Evolutionary conservation across 2,113 vertebrate species (phyloP), one percentile per base, ranked within the genome.

Genomic region (Uria aalge): DNA sequence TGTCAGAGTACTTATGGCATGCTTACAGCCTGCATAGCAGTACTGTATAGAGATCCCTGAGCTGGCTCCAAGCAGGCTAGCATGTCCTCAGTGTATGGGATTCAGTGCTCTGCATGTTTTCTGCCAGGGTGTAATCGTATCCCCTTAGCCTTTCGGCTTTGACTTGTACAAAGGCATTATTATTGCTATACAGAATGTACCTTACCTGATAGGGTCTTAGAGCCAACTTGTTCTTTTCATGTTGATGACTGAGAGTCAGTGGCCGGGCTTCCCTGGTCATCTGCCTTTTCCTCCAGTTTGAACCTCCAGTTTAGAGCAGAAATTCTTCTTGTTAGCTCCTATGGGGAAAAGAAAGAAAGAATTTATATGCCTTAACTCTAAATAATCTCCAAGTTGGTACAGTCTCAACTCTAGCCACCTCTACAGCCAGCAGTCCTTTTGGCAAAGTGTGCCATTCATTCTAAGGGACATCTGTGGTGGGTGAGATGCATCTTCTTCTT

Each of bases 91-190:
- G 84, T 1, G 0, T 15, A 27, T 8, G 8, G 85, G 60, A 90
- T 96, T 97, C 74, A 85, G 74, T 66, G 77, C 74, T 79, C 74
- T 41, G 34, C 48, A 21, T 69, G 71, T 56, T 94, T 94, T 94
- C 84, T 97, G 90, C 80, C 81, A 67, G 89, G 48, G 8, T 93
- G 93, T 97, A 97, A 97, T 48, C 81, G 43, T 92, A 97, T 79
- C 84, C 87, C 69, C n/a, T 45, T n/a, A 53, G 79, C 59, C 75
- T 88, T 95, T 85, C 78, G 88, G 48, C 14, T 85, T 57, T 62
- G 48, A 30, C 60, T 73, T 95, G 75, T 96, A 96, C 96, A 96
- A 96, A 95, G 78, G 59, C 90, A 94, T 96, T 94, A 96, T 93
- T 97, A 95, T 95, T 95, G 64, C 92, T 59, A 29, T 69, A 84